phyloP scores from a whole-genome alignment of 2,888 invertebrate genomes.

The Leistus spinibarbis region DNA sequence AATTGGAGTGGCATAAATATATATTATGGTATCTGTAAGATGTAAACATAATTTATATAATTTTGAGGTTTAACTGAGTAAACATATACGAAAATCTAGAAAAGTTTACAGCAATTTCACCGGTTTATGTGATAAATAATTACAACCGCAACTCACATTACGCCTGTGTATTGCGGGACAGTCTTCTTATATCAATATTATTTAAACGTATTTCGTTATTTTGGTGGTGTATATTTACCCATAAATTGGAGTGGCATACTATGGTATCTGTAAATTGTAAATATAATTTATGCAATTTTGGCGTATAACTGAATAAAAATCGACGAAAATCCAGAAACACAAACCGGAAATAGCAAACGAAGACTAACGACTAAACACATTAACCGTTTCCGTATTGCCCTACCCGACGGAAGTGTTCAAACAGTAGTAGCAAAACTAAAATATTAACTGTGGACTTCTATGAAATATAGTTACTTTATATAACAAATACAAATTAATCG shows the following conservation, averaged over 20 bases:
- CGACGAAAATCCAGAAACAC: constrained; percentile 3
- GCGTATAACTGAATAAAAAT: background rate
- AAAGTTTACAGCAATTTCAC: too few relatives aligned
- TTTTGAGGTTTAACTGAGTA: too few relatives aligned
- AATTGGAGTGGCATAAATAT: background rate
- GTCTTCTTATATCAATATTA: background rate
- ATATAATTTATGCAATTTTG: too few relatives aligned
- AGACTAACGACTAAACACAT: constrained; percentile 35
- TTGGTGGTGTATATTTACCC: too few relatives aligned
- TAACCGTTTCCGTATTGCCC: constrained; percentile 30
- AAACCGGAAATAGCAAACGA: constrained; percentile 15
- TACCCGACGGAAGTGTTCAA: constrained; percentile 15
- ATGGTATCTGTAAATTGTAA: background rate
- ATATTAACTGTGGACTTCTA: too few relatives aligned
- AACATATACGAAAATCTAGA: background rate
- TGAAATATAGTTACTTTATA: too few relatives aligned
- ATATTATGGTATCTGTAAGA: background rate
- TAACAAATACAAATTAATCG: too few relatives aligned
- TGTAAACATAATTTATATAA: background rate
- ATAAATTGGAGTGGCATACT: background rate
- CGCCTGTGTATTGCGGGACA: background rate
- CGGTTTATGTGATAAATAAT: too few relatives aligned
- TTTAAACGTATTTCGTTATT: background rate
- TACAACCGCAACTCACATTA: too few relatives aligned
- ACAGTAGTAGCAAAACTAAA: constrained; percentile 13